phyloP scores from a whole-genome alignment of 2,797 vertebrate species.

The Hipposideros larvatus region DNA sequence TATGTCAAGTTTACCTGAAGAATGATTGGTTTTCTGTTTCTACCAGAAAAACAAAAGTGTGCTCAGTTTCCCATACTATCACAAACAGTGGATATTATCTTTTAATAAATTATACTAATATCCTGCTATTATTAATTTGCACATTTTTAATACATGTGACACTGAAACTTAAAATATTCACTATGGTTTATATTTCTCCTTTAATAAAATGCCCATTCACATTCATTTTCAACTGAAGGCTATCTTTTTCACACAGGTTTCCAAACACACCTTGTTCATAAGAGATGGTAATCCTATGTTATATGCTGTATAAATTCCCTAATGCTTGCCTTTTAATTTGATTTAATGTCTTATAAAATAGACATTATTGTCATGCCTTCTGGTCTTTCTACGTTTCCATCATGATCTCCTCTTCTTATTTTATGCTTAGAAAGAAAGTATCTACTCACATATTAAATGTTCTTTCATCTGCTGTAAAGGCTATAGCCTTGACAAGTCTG shows the following conservation, averaged over 20 bases:
- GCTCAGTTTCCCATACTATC: neutral
- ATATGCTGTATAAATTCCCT: neutral
- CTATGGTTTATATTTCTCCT: neutral
- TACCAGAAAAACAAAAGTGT: neutral
- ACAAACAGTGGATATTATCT: neutral
- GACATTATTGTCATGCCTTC: neutral
- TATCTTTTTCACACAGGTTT: neutral
- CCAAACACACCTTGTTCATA: neutral
- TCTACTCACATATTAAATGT: neutral
- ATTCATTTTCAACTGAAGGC: neutral
- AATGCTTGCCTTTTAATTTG: constrained; percentile 2
- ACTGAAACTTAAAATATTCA: neutral
- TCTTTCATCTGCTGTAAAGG: neutral
- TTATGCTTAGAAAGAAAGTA: neutral
- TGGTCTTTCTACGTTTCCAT: neutral
- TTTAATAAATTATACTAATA: constrained; percentile 7
- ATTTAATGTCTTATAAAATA: neutral
- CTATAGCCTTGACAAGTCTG: neutral
- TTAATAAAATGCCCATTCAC: neutral
- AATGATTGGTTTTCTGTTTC: neutral
- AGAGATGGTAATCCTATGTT: neutral
- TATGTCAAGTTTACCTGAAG: neutral
- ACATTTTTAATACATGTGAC: neutral
- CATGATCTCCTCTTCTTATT: neutral
- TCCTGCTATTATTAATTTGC: neutral